These are phyloP conservation scores for Aldrovandia affinis DNA, from an alignment of 2,797 vertebrate species.

Conservation along the genomic window DNA sequence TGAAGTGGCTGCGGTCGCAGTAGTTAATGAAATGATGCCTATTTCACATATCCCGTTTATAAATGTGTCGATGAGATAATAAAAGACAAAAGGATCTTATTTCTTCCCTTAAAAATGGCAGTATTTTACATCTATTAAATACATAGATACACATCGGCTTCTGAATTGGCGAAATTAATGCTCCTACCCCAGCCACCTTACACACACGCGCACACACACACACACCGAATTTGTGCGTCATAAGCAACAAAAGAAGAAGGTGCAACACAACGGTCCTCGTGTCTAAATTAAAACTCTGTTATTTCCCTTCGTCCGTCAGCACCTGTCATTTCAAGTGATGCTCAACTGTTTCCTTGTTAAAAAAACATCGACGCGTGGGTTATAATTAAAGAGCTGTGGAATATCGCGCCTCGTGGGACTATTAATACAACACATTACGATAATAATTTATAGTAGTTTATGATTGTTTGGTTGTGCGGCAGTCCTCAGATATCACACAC, in stretches of 20 bases:
- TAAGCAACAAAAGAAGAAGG: conserved; percentile 2
- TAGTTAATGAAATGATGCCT: too few species aligned
- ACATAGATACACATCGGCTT: background rate
- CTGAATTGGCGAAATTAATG: background rate
- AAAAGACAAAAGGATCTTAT: too few species aligned
- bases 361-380: background rate
- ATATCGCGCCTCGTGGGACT: background rate
- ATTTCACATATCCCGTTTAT: too few species aligned
- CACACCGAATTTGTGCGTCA: background rate
- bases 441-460: background rate
- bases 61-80: too few species aligned
- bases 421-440: background rate
- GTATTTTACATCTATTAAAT: background rate
- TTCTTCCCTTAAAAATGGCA: too few species aligned
- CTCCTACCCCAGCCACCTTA: background rate
- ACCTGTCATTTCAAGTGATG: background rate
- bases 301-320: background rate
- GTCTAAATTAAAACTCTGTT: conserved; percentile 3
- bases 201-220: too few species aligned
- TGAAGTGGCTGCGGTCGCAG: too few species aligned
- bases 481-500: background rate
- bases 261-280: background rate
- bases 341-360: background rate
- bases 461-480: background rate
- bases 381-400: background rate